A percentile compares a stretch with the other conserved stretches of the same genome.
phyloP scores from a whole-genome alignment of 2,113 vertebrate genomes.

The Actenoides lindsayi region DNA sequence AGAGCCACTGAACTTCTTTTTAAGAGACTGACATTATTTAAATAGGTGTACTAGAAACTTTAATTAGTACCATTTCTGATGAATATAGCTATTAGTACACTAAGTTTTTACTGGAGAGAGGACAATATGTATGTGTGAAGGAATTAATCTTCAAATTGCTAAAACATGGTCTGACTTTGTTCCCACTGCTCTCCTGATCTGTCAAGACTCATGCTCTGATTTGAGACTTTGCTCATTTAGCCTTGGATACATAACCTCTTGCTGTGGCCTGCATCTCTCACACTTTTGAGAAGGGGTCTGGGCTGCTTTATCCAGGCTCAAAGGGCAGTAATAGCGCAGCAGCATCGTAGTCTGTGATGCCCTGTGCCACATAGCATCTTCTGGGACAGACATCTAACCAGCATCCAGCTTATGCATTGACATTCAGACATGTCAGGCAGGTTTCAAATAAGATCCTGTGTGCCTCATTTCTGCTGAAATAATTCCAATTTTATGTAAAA shows the following conservation, averaged over 20 bases:
- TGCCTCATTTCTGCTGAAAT: background rate
- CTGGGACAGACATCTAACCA: background rate
- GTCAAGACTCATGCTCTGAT: background rate
- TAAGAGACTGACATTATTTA: background rate
- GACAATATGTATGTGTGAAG: background rate
- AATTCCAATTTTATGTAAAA: background rate
- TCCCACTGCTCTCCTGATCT: background rate
- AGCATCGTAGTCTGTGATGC: rapidly evolving
- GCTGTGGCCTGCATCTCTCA: background rate
- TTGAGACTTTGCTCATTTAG: background rate
- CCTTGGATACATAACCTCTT: background rate
- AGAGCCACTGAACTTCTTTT: background rate
- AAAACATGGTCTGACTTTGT: rapidly evolving
- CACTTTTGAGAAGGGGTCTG: background rate
- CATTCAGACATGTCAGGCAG: background rate
- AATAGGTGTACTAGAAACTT: background rate
- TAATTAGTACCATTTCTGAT: background rate
- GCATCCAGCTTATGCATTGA: background rate
- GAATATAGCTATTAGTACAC: background rate
- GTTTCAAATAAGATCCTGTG: background rate
- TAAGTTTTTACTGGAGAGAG: background rate
- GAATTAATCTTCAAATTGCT: background rate
- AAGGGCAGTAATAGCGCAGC: background rate
- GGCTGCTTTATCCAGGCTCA: background rate
- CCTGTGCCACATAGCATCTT: rapidly evolving